Evolutionary conservation across 2,113 vertebrate genomes (phyloP).

Genomic region (Sinocyclocheilus grahami): DNA sequence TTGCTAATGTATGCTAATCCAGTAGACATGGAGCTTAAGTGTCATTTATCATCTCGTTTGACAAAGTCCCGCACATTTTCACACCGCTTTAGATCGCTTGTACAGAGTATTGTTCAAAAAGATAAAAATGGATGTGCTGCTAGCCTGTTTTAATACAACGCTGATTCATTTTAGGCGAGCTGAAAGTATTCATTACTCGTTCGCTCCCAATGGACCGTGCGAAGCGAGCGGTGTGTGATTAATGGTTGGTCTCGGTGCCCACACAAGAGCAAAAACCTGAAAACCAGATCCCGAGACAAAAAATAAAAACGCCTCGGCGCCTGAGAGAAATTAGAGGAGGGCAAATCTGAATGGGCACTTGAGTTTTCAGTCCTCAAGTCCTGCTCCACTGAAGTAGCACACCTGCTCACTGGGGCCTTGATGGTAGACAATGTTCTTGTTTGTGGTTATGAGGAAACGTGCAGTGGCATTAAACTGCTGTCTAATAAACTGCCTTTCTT

Average conservation of each 20-base stretch:
- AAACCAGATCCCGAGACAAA: conserved; percentile 43
- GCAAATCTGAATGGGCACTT: conserved; percentile 42
- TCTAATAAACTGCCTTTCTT: conserved; percentile 47
- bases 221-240: conserved; percentile 55
- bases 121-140: conserved; percentile 39
- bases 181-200: conserved; percentile 56
- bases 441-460: conserved; percentile 61
- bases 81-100: conserved; percentile 14
- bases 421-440: conserved; percentile 57
- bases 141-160: conserved; percentile 48
- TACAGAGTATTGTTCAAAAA: conserved; percentile 2
- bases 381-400: conserved; percentile 53
- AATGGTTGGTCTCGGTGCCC: conserved; percentile 55
- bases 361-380: conserved; percentile 46
- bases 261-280: conserved; percentile 55
- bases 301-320: conserved; percentile 20
- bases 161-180: conserved; percentile 44
- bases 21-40: conserved; percentile 4
- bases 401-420: conserved; percentile 57
- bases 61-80: conserved; percentile 1
- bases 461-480: conserved; percentile 58
- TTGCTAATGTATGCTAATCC: conserved; percentile 41
- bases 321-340: conserved; percentile 32
- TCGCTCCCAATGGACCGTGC: conserved; percentile 45
- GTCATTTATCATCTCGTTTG: conserved; percentile 10